A percentile compares a stretch with the other conserved stretches of the same genome.
phyloP scores from a whole-genome alignment of 2,113 vertebrate genomes.

The Leptobrachium ailaonicum region DNA sequence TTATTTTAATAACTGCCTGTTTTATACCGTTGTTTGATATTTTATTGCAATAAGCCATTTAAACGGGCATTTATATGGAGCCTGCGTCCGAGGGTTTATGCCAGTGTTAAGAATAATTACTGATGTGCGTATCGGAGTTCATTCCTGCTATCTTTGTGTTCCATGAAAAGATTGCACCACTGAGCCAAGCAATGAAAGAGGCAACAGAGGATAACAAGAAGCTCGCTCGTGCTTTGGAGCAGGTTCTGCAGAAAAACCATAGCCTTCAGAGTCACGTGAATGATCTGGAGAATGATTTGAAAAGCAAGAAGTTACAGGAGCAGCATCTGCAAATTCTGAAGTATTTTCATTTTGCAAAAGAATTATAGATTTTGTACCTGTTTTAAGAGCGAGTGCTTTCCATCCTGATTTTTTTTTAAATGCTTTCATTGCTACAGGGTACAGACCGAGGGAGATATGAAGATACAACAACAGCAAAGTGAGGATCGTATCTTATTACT shows the following conservation, averaged over 20 bases:
- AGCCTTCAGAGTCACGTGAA: conserved; percentile 59
- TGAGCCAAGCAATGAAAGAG: conserved; percentile 61
- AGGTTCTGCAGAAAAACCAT: conserved; percentile 60
- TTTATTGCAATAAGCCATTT: too few relatives aligned
- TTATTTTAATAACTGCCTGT: too few relatives aligned
- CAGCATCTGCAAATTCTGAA: conserved; percentile 57
- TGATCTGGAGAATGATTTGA: conserved; percentile 54
- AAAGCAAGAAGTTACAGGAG: conserved; percentile 59
- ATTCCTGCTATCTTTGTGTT: neutral
- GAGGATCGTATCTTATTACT: conserved; percentile 59
- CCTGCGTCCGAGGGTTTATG: too few relatives aligned
- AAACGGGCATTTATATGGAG: too few relatives aligned
- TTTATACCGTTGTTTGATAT: too few relatives aligned
- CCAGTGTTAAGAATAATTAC: too few relatives aligned
- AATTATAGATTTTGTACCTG: too few relatives aligned
- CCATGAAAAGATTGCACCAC: conserved; percentile 57
- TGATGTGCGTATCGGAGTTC: too few relatives aligned
- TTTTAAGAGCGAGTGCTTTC: neutral
- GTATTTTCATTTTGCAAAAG: conserved; percentile 53
- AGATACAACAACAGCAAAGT: conserved; percentile 57
- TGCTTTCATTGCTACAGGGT: conserved; percentile 55
- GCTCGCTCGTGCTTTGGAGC: conserved; percentile 61
- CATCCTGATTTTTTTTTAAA: neutral
- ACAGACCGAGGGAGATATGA: conserved; percentile 58
- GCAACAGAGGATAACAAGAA: conserved; percentile 64